phyloP scores from a whole-genome alignment of 1,140 invertebrate genomes.

The Thalassaphorura encarpata region DNA sequence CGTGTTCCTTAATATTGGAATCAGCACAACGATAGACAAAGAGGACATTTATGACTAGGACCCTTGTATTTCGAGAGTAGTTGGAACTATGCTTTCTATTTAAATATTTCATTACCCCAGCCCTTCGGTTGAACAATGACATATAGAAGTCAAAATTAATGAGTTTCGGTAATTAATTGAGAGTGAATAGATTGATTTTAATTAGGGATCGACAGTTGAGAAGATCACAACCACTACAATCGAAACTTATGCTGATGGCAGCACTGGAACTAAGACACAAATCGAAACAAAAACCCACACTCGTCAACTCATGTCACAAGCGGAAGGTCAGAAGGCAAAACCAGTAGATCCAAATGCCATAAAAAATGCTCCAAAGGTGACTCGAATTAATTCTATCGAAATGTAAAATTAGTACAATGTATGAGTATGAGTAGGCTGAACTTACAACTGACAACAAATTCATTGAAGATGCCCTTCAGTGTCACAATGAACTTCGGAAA shows the following conservation, averaged over 20 bases:
- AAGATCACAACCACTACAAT: neutral
- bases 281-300: neutral
- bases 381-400: neutral
- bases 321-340: neutral
- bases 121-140: no score
- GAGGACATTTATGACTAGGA: no score
- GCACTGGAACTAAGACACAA: neutral
- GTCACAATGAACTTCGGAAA: conserved; percentile 66
- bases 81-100: no score
- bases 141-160: no score
- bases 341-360: neutral
- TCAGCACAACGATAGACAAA: no score
- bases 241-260: neutral
- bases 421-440: neutral
- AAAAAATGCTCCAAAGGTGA: neutral
- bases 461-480: conserved; percentile 51
- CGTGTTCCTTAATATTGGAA: no score
- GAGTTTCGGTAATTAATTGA: no score
- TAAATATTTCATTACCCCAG: no score
- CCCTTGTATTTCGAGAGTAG: no score
- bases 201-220: no score
- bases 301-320: neutral
- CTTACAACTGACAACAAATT: conserved; percentile 40
- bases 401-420: neutral
- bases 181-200: no score